Evolutionary conservation across 2,797 vertebrate genomes (phyloP), one percentile per base, ranked within the genome.

Genomic region (Dendrocincla fuliginosa): DNA sequence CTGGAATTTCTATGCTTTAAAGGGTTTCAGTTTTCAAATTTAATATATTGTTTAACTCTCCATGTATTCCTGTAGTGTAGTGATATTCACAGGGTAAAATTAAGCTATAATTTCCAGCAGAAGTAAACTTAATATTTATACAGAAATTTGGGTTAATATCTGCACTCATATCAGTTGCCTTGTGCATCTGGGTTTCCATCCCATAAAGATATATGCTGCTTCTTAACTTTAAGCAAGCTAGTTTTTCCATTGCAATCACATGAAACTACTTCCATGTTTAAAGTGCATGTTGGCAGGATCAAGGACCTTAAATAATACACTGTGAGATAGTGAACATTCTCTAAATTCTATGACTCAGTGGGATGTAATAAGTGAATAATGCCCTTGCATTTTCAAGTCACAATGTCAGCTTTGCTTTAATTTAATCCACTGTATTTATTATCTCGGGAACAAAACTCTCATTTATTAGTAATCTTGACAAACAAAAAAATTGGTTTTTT

Each of bases 381-480:
- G 59, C 75, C 87, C 64, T 95, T 94, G 79, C 33, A 49, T 92
- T 92, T 88, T 89, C 76, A 49, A 81, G 76, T 47, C 57, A 63
- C 76, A 76, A 27, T 53, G 63, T 84, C 94, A 67, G 30, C 27
- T 49, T 73, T 89, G 30, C 50, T 89, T 90, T 90, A 83, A 73
- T 90, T 93, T 81, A 80, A 75, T 77, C 22, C 25, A 39, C 35
- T 70, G n/a, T 50, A 55, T 85, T 91, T 96, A 89, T 91, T 93
- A 84, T 88, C 44, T 86, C 18, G 49, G 63, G 33, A 95, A 84
- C 50, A 92, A 85, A 89, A 78, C 39, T 81, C 63, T 84, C 68
- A 83, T 87, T 91, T 92, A 84, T 49, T 61, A 55, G 17, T 76
- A 55, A 81, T 73, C 50, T 81, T 39, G n/a, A 57, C 15, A 37